phyloP scores from a whole-genome alignment of 1,140 invertebrate genomes.

The Drosophila novamexicana region DNA sequence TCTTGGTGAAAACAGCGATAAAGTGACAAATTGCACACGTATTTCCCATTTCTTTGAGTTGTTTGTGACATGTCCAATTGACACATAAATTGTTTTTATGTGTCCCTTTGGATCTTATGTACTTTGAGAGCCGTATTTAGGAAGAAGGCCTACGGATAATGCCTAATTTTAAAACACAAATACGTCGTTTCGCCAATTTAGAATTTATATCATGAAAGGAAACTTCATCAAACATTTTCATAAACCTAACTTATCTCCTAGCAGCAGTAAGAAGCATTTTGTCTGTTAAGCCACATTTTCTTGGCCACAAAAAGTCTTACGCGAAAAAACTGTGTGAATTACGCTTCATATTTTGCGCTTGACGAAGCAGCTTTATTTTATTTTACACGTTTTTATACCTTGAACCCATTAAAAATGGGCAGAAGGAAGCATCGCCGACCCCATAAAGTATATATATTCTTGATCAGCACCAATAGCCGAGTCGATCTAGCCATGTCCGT shows the following conservation, averaged over 20 bases:
- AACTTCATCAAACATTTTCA: background rate
- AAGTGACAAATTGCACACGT: constrained; percentile 38
- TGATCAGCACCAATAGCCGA: too few species aligned
- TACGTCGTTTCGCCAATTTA: background rate
- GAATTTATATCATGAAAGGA: background rate
- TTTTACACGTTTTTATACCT: constrained; percentile 1
- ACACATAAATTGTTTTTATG: constrained; percentile 19
- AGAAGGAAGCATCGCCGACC: too few species aligned
- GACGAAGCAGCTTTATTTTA: constrained; percentile 8
- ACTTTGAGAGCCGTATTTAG: background rate
- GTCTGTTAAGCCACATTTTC: constrained; percentile 14
- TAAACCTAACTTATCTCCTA: constrained; percentile 18
- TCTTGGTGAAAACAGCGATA: constrained; percentile 12
- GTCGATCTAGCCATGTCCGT: too few species aligned
- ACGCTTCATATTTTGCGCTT: background rate
- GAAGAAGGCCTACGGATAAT: background rate
- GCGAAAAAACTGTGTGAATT: constrained; percentile 13
- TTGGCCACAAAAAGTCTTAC: constrained; percentile 23
- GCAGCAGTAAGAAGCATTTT: background rate
- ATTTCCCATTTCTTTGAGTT: constrained; percentile 27
- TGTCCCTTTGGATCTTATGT: constrained; percentile 8
- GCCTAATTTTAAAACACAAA: too few species aligned
- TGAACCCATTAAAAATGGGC: too few species aligned
- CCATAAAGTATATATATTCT: too few species aligned
- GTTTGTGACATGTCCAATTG: constrained; percentile 25